phyloP scores from a whole-genome alignment of 2,113 vertebrate species.

The Tachycineta bicolor region DNA sequence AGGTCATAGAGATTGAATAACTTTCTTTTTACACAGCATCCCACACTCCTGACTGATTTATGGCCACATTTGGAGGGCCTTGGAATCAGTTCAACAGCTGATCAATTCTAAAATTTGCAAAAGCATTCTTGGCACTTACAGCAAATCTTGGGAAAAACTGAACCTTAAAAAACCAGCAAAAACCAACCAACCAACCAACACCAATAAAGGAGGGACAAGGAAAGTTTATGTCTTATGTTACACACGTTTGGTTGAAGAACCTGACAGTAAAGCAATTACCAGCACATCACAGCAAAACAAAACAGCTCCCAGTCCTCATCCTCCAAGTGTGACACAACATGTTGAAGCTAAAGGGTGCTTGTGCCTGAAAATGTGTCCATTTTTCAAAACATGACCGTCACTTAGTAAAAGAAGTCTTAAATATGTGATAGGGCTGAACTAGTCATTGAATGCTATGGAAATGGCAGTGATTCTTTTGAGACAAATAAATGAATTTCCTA shows the following conservation, averaged over 20 bases:
- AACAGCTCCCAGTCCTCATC: neutral
- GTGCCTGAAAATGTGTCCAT: neutral
- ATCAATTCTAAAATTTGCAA: neutral
- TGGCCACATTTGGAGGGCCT: neutral
- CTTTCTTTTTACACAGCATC: neutral
- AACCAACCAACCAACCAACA: neutral
- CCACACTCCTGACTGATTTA: neutral
- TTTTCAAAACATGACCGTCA: neutral
- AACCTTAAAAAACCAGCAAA: neutral
- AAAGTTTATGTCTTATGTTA: neutral
- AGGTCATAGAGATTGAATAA: neutral
- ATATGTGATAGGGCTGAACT: neutral
- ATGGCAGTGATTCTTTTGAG: neutral
- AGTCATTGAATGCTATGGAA: neutral
- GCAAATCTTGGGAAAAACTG: neutral
- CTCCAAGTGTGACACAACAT: fast-evolving
- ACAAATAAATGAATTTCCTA: neutral
- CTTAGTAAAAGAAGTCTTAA: neutral
- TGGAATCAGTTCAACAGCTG: neutral
- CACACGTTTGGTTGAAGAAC: neutral
- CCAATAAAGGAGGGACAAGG: neutral
- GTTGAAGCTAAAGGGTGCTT: neutral
- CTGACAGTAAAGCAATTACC: neutral
- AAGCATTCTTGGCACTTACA: neutral
- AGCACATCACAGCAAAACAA: neutral